These are phyloP conservation scores for Epinephelus fuscoguttatus DNA, from an alignment of 2,113 vertebrate species.

Conservation along the genomic window DNA sequence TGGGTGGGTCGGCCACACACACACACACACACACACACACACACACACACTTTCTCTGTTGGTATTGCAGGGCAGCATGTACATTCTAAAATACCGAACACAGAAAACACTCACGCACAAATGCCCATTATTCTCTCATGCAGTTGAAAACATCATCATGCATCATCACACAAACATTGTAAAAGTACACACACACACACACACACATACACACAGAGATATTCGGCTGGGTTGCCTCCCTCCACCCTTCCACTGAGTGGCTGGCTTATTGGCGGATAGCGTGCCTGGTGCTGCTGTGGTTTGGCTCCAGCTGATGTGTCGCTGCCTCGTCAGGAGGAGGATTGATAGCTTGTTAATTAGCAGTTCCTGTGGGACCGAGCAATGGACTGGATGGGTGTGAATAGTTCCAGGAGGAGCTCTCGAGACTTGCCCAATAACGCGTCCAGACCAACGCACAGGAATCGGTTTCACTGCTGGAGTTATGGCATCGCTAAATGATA, in stretches of 20 bases:
- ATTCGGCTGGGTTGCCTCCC: slow-evolving; percentile 11
- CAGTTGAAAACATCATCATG: slow-evolving; percentile 62
- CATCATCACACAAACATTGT: slow-evolving; percentile 65
- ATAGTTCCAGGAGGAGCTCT: slow-evolving; percentile 33
- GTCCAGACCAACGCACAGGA: slow-evolving; percentile 13
- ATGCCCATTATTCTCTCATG: slow-evolving; percentile 58
- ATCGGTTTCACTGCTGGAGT: slow-evolving; percentile 15
- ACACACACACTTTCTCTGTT: background rate
- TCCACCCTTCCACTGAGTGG: slow-evolving; percentile 44
- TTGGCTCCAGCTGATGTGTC: slow-evolving; percentile 57
- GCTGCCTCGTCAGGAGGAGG: slow-evolving; percentile 47
- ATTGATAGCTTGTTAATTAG: slow-evolving; percentile 69
- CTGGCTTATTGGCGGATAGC: slow-evolving; percentile 54
- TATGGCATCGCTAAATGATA: slow-evolving; percentile 1
- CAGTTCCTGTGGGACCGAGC: slow-evolving; percentile 54
- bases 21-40: slow-evolving; percentile 20
- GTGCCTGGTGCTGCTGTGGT: slow-evolving; percentile 64
- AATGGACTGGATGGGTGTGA: slow-evolving; percentile 56
- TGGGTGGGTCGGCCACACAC: slow-evolving; percentile 44
- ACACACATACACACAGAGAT: slow-evolving; percentile 6
- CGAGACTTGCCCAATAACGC: background rate
- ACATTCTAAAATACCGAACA: slow-evolving; percentile 16
- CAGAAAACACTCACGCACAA: slow-evolving; percentile 37
- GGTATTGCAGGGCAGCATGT: slow-evolving; percentile 3
- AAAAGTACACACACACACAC: slow-evolving; percentile 11